phyloP scores from a whole-genome alignment of 2,888 invertebrate species.

The Ophioninae sp. region DNA sequence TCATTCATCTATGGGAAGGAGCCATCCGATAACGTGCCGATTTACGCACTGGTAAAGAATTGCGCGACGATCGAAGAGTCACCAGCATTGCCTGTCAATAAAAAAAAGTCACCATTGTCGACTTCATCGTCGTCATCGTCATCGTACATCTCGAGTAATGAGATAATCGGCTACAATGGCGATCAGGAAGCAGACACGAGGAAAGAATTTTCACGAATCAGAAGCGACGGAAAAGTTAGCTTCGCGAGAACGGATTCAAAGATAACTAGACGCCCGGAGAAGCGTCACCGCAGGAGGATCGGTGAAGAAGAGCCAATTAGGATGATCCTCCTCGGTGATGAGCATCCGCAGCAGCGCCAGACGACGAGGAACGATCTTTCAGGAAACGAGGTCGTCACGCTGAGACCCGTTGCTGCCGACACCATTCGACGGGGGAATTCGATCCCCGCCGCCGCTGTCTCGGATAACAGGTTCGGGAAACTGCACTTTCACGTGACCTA shows the following conservation, averaged over 20 bases:
- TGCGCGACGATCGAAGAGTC: constrained; percentile 75
- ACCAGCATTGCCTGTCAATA: background rate
- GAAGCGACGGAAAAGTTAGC: background rate
- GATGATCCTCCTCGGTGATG: constrained; percentile 13
- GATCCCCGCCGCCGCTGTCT: constrained; percentile 50
- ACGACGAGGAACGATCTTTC: constrained; percentile 51
- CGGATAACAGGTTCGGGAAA: constrained; percentile 68
- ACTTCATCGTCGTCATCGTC: constrained; percentile 29
- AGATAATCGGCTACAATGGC: background rate
- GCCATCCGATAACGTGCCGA: constrained; percentile 83
- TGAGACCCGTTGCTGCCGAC: constrained; percentile 31
- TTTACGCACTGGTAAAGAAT: constrained; percentile 84
- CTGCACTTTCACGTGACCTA: constrained; percentile 85
- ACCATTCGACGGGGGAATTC: constrained; percentile 63
- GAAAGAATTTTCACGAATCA: constrained; percentile 2
- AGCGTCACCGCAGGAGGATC: background rate
- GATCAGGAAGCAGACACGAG: constrained; percentile 1
- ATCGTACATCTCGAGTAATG: constrained; percentile 34
- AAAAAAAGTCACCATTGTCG: constrained; percentile 34
- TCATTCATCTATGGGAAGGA: constrained; percentile 85
- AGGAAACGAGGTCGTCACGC: constrained; percentile 62
- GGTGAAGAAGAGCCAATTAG: constrained; percentile 13
- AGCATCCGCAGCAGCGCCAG: constrained; percentile 8
- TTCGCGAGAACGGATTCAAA: background rate
- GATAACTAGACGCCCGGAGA: background rate